phyloP scores from a whole-genome alignment of 1,140 invertebrate genomes.

The Neodiprion pinetum region DNA sequence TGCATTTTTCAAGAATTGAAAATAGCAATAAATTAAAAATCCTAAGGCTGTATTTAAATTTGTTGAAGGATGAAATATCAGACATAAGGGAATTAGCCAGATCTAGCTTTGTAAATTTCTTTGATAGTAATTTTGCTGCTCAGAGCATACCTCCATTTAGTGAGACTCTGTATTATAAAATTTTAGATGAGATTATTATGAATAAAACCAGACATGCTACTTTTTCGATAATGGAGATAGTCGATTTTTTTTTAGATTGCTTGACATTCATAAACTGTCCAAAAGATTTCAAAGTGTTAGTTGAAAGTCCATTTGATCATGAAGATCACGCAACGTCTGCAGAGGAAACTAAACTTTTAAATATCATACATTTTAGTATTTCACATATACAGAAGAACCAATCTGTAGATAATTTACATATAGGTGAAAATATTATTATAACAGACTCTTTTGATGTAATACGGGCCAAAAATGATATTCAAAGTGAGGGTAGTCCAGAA shows the following conservation, averaged over 20 bases:
- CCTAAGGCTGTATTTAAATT: conserved; percentile 32
- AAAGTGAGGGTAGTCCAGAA: conserved; percentile 25
- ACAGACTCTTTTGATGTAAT: conserved; percentile 22
- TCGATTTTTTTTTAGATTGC: background rate
- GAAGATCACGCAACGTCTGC: conserved; percentile 33
- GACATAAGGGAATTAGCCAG: conserved; percentile 29
- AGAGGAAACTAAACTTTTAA: conserved; percentile 45
- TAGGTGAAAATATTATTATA: background rate
- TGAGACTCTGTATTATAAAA: conserved; percentile 12
- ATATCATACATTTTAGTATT: conserved; percentile 26
- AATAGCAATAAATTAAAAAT: conserved; percentile 16
- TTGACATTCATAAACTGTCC: background rate
- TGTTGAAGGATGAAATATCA: conserved; percentile 37
- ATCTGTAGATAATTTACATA: background rate
- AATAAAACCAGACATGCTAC: no score
- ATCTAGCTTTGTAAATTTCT: conserved; percentile 9
- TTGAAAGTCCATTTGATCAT: conserved; percentile 43
- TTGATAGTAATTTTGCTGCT: conserved; percentile 22
- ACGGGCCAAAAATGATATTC: conserved; percentile 26
- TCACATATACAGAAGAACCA: conserved; percentile 10
- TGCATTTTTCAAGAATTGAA: conserved; percentile 20
- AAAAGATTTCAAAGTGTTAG: background rate
- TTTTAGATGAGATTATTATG: conserved; percentile 6
- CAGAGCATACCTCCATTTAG: conserved; percentile 3
- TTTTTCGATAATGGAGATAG: background rate